Conservation (phyloP, 2,888 invertebrate species). For the Hypercompe scribonia region DNA sequence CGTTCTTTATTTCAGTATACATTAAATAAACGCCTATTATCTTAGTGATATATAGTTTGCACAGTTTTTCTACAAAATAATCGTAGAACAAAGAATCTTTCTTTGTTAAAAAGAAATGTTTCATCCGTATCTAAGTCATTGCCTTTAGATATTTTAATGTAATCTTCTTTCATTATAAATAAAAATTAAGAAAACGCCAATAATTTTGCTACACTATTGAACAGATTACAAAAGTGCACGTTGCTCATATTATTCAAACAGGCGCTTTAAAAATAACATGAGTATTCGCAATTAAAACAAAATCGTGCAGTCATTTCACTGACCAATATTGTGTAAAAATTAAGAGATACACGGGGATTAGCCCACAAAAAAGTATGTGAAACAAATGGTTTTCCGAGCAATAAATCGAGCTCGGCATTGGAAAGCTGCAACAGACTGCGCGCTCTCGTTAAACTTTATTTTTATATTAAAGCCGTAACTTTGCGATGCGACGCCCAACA, state of each 20-base stretch:
- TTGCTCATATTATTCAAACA: slow-evolving; percentile 40
- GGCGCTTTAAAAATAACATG: slow-evolving; percentile 27
- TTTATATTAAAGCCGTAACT: slow-evolving; percentile 84
- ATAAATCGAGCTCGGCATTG: slow-evolving; percentile 82
- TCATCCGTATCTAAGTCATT: not conserved
- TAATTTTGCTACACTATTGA: not conserved
- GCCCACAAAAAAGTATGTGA: slow-evolving; percentile 72
- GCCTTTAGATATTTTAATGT: not conserved
- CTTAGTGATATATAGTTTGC: no score
- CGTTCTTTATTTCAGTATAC: no score
- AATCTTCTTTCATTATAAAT: not conserved
- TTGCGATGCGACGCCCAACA: slow-evolving; percentile 68
- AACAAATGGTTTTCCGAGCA: slow-evolving; percentile 74
- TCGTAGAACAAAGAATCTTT: no score
- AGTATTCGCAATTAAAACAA: slow-evolving; percentile 3
- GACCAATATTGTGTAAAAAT: slow-evolving; percentile 42
- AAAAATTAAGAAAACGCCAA: not conserved
- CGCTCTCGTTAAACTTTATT: slow-evolving; percentile 83
- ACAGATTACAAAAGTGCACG: not conserved
- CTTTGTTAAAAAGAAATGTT: not conserved
- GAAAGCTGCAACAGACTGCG: slow-evolving; percentile 77
- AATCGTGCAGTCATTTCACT: slow-evolving; percentile 28
- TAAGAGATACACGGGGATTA: slow-evolving; percentile 59
- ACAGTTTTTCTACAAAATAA: no score
- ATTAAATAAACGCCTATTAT: no score